These are phyloP conservation scores for Cygnus olor DNA, from an alignment of 2,797 vertebrate genomes.

Conservation along the genomic window DNA sequence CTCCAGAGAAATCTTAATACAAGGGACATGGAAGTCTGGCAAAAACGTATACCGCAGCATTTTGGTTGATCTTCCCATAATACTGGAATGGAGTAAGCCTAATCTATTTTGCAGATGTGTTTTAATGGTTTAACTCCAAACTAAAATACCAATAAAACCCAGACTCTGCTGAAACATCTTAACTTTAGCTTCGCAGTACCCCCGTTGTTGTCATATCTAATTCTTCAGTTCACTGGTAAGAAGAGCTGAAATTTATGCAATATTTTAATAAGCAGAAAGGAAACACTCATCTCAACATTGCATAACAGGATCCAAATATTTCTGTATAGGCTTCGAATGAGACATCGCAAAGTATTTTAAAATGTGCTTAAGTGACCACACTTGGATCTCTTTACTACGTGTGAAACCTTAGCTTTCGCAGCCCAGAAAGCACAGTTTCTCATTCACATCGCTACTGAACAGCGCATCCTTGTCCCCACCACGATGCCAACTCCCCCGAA, in stretches of 20 bases:
- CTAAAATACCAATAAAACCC: neutral
- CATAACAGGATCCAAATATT: neutral
- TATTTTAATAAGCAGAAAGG: neutral
- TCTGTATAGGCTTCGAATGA: neutral
- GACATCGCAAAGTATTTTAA: neutral
- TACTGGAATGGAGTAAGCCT: neutral
- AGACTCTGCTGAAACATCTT: neutral
- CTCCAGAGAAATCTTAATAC: conserved; percentile 30
- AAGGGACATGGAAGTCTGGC: neutral
- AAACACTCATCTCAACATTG: neutral
- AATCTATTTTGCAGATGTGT: neutral
- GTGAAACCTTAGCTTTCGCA: neutral
- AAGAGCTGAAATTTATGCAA: neutral
- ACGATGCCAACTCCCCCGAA: neutral
- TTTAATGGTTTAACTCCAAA: conserved; percentile 11
- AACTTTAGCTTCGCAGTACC: neutral
- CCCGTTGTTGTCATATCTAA: neutral
- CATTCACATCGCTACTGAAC: neutral
- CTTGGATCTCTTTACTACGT: neutral
- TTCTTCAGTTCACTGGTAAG: neutral
- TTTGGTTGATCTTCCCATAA: neutral
- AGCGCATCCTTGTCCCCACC: neutral
- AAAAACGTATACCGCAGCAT: neutral
- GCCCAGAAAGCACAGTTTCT: neutral
- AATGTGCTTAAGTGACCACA: neutral